Evolutionary conservation across 2,888 invertebrate genomes (phyloP), one percentile per base, ranked within the genome.

Genomic region (Platycheirus albimanus): DNA sequence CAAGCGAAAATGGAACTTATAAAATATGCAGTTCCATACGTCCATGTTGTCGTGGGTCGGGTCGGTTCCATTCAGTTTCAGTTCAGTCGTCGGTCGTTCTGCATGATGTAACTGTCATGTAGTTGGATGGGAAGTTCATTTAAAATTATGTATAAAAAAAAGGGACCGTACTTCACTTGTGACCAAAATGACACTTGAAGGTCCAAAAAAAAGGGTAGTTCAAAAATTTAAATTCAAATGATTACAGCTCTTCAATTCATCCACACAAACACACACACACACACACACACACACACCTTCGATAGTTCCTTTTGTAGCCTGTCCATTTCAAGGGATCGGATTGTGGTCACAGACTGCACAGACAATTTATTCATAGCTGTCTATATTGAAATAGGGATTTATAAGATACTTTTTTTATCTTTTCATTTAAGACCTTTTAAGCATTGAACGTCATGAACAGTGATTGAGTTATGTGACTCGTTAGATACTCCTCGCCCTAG

Each of bases 401-500:
- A 1, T 45, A 41, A 3, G 19, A 20, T 11, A 20, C 33, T 17
- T 2, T 33, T 45, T 17, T 7, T 49, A 33, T 33, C 30, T 8
- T 8, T 36, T 20, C 38, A 15, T 36, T 13, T 36, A 5, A 51
- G 15, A 38, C 38, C 30, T 52, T 45, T 20, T 45, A 33, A 20
- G 7, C 45, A 45, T 33, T 33, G 30, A 33, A 33, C 20, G 33
- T 41, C n/a, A 38, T 36, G 41, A n/a, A 41, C 45, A 33, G 6
- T 13, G 28, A 69, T 47, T 69, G 69, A 56, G 33, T 56, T 47
- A 67, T 67, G 69, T 30, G 33, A 13, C 69, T 56, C 45, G 54
- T 69, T 69, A 69, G 56, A 13, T 56, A 56, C 28, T 56, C 54
- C 7, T n/a, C n/a, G n/a, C n/a, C n/a, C n/a, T n/a, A n/a, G n/a